Evolutionary conservation across 2,888 invertebrate genomes (phyloP).

Genomic region (Tipula unca): DNA sequence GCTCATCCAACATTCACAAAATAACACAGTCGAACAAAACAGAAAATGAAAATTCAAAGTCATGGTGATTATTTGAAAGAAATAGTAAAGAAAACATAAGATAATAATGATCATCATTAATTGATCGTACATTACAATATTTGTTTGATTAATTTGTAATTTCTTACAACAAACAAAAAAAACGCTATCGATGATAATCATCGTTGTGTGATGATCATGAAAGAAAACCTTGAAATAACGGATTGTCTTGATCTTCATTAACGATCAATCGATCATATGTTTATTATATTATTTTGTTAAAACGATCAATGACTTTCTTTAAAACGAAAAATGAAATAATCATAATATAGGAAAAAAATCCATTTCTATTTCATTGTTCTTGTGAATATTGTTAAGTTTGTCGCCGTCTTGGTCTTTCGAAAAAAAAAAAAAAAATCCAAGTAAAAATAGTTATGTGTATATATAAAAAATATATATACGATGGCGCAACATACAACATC

Average conservation of each 20-base stretch:
- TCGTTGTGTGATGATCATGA: background rate
- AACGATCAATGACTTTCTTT: conserved; percentile 14
- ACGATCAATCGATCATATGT: conserved; percentile 8
- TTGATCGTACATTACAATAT: conserved; percentile 8
- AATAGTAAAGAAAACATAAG: background rate
- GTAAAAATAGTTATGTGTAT: background rate
- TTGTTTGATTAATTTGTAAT: conserved; percentile 14
- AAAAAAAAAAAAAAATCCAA: background rate
- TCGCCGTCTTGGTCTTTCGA: background rate
- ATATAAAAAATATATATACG: background rate
- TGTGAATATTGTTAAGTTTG: background rate
- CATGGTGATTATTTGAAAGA: background rate
- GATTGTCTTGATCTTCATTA: conserved; percentile 8
- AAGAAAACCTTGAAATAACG: conserved; percentile 4
- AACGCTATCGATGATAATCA: background rate
- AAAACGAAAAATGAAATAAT: background rate
- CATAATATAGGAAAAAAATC: background rate
- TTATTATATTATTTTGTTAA: background rate
- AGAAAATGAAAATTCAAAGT: conserved; percentile 8
- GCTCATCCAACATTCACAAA: background rate
- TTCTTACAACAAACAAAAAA: background rate
- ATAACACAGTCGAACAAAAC: background rate
- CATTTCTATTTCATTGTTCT: background rate
- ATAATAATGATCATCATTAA: conserved; percentile 14
- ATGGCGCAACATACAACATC: background rate